Evolutionary conservation across 2,797 vertebrate genomes (phyloP), one percentile per base, ranked within the genome.

Genomic region (Hapalemur alaotrensis): DNA sequence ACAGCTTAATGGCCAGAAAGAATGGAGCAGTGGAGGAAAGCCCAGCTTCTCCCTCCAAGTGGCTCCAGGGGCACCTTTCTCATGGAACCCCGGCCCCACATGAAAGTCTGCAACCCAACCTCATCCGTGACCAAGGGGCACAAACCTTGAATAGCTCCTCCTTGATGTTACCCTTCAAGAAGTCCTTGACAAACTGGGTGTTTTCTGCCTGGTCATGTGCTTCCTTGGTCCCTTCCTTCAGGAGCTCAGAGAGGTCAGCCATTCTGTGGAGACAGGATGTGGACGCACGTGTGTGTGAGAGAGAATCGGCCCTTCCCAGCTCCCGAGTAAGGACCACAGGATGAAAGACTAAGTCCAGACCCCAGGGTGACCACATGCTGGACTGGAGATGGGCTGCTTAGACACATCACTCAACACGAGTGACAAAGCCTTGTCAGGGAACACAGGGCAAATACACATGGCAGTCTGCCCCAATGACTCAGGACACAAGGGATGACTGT

Each of bases 101-200:
- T 35, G 28, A 54, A 46, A 80, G 35, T 75, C 59, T 69, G 38
- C 61, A 84, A 63, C 17, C n/a, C 70, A 70, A 43, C 10, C 9
- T 70, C 32, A 52, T 63, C 73, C 75, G 38, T 14, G n/a, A 89
- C 23, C 17, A 20, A 72, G 59, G 57, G 52, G 46, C 52, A 83
- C 98, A 67, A 95, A 99, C 99, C 99, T 99, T 99, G 97, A 99
- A 99, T 20, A 99, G 99, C 96, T 99, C 99, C 98, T 98, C 99
- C 94, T 98, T 99, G 96, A 99, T 99, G 69, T 98, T 99, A 28
- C 99, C 99, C 96, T 98, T 99, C 90, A 99, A 99, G 97, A 99
- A 99, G 95, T 99, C 99, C 98, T 99, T 99, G 95, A 99, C 99
- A 96, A 99, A 99, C 97, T 99, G 99, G 0, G 99, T 99, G 98